These are phyloP conservation scores for Acleris laterana DNA, from an alignment of 2,888 invertebrate genomes.

Conservation along the genomic window DNA sequence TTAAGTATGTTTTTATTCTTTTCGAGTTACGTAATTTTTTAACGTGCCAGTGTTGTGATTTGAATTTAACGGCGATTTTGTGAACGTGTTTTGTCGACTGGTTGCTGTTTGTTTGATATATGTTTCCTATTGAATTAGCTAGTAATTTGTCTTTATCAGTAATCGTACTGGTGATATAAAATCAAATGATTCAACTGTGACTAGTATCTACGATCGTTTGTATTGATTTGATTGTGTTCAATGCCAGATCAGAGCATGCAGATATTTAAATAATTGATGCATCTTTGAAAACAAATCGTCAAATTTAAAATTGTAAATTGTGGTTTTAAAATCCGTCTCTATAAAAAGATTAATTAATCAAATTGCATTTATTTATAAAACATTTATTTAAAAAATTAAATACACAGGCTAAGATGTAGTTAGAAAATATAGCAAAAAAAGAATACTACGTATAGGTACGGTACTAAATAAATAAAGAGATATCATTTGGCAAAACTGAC, in stretches of 20 bases:
- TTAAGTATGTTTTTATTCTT: conserved; percentile 72
- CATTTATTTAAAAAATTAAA: too few species aligned
- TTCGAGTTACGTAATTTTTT: conserved; percentile 37
- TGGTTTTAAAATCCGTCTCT: too few species aligned
- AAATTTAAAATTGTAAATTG: background rate
- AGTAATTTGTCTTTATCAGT: conserved; percentile 26
- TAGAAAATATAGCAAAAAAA: too few species aligned
- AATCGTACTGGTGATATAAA: conserved; percentile 12
- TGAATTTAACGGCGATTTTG: conserved; percentile 51
- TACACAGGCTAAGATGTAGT: too few species aligned
- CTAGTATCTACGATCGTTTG: conserved; percentile 6
- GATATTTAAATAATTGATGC: background rate
- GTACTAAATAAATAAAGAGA: too few species aligned
- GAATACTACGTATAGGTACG: too few species aligned
- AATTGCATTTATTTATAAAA: too few species aligned
- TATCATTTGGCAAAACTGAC: too few species aligned
- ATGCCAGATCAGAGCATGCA: conserved; percentile 7
- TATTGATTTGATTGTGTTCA: conserved; percentile 15
- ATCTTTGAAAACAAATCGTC: background rate
- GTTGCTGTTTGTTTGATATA: conserved; percentile 23
- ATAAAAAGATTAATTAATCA: too few species aligned
- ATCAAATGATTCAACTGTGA: conserved; percentile 10
- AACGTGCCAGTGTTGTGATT: conserved; percentile 49
- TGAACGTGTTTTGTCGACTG: conserved; percentile 22
- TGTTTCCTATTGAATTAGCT: conserved; percentile 21